These are phyloP conservation scores for Dicycla oo DNA, from an alignment of 2,888 invertebrate species.

Conservation along the genomic window DNA sequence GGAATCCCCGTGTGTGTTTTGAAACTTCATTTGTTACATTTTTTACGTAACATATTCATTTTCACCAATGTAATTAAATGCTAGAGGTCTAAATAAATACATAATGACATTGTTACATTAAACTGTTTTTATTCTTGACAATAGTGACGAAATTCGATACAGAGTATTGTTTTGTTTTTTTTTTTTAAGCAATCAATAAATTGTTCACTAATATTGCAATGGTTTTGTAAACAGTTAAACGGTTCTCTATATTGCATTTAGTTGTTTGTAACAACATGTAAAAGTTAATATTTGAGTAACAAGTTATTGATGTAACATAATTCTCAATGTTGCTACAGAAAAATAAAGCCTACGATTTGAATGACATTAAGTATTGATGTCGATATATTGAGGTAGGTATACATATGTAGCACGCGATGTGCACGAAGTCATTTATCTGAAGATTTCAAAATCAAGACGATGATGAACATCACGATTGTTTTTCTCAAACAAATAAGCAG, in stretches of 20 bases:
- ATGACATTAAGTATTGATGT: too few species aligned
- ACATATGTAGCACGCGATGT: too few species aligned
- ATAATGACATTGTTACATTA: neutral
- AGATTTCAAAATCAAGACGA: too few species aligned
- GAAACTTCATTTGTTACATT: neutral
- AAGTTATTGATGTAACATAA: neutral
- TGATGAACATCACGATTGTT: too few species aligned
- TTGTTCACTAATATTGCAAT: conserved; percentile 22
- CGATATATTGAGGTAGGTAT: too few species aligned
- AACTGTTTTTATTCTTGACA: neutral
- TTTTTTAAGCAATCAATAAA: conserved; percentile 25
- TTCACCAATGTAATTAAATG: neutral
- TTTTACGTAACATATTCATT: neutral
- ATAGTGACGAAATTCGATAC: conserved; percentile 23
- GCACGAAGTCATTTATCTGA: too few species aligned
- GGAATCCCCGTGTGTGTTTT: neutral
- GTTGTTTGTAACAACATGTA: conserved; percentile 4
- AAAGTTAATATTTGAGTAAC: conserved; percentile 5
- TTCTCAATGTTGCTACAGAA: neutral
- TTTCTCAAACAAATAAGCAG: too few species aligned
- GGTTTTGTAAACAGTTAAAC: conserved; percentile 49
- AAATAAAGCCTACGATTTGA: neutral
- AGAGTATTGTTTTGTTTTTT: neutral
- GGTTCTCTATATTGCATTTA: conserved; percentile 26
- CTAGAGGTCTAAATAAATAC: neutral